A percentile compares a stretch with the other conserved stretches of the same genome.
Evolutionary conservation across 2,113 vertebrate genomes (phyloP).

Genomic region (Oenanthe oenanthe): DNA sequence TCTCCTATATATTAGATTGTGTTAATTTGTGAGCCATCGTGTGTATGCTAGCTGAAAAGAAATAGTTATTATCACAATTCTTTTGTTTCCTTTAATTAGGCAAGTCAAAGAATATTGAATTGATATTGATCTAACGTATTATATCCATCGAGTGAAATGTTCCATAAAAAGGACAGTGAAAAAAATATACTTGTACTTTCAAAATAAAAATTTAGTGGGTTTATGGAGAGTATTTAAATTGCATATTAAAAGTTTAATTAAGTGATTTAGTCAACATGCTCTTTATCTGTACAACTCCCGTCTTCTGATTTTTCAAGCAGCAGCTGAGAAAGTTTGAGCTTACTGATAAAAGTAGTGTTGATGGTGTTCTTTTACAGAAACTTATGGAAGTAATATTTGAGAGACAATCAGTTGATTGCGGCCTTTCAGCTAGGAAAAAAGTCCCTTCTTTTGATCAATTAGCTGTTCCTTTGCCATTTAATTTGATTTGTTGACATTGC

Average conservation of each 20-base stretch:
- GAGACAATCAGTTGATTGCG: background rate
- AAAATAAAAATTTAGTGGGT: background rate
- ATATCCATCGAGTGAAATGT: conserved; percentile 47
- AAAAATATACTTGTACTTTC: background rate
- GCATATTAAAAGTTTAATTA: conserved; percentile 17
- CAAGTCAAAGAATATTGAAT: conserved; percentile 51
- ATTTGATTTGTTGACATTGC: background rate
- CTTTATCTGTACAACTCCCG: background rate
- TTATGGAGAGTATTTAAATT: conserved; percentile 24
- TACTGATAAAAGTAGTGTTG: background rate
- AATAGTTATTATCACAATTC: conserved; percentile 64
- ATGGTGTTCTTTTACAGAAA: background rate
- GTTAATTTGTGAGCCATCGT: conserved; percentile 64
- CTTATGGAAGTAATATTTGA: background rate
- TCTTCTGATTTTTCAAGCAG: background rate
- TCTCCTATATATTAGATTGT: conserved; percentile 64
- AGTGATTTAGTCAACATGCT: background rate
- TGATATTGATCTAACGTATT: conserved; percentile 64
- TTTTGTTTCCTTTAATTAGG: conserved; percentile 74
- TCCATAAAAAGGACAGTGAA: conserved; percentile 51
- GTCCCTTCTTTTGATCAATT: background rate
- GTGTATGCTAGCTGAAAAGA: conserved; percentile 56
- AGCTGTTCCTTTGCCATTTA: background rate
- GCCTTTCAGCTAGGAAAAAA: background rate
- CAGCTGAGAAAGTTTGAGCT: conserved; percentile 8